Evolutionary conservation across 2,888 invertebrate genomes (phyloP).

Genomic region (Steromphala cineraria): DNA sequence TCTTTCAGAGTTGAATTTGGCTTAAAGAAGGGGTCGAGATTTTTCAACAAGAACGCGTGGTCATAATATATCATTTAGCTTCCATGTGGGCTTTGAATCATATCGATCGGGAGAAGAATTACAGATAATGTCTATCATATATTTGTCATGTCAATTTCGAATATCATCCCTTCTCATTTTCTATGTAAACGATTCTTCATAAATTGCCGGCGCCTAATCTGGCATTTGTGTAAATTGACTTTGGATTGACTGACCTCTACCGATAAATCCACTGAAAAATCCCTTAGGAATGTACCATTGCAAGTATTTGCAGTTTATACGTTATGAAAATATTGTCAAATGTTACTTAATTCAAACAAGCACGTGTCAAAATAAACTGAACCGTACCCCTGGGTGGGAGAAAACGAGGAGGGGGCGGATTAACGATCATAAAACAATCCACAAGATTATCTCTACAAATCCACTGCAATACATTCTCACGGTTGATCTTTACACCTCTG

Average conservation of each 20-base stretch:
- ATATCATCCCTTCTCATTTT: conserved; percentile 18
- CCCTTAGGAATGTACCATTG: no score
- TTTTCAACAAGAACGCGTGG: background rate
- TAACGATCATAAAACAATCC: background rate
- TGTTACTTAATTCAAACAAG: background rate
- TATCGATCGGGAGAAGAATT: background rate
- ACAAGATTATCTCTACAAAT: background rate
- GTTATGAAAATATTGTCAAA: no score
- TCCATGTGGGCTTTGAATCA: background rate
- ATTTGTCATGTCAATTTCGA: conserved; percentile 12
- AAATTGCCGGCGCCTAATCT: background rate
- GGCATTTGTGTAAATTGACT: background rate
- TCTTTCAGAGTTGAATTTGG: conserved; percentile 9
- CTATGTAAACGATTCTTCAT: background rate
- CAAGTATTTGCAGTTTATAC: no score
- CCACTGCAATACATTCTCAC: conserved; percentile 4
- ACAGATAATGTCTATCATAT: background rate
- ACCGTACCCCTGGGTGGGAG: no score
- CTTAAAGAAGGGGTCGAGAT: background rate
- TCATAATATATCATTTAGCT: conserved; percentile 18
- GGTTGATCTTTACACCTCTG: background rate
- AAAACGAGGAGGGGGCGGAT: no score
- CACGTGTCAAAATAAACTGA: background rate
- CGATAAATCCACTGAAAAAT: background rate
- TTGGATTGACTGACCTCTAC: background rate